A percentile compares a stretch with the other conserved stretches of the same genome.
phyloP scores from a whole-genome alignment of 2,113 vertebrate genomes.

The Brachypodius melanocephalos region DNA sequence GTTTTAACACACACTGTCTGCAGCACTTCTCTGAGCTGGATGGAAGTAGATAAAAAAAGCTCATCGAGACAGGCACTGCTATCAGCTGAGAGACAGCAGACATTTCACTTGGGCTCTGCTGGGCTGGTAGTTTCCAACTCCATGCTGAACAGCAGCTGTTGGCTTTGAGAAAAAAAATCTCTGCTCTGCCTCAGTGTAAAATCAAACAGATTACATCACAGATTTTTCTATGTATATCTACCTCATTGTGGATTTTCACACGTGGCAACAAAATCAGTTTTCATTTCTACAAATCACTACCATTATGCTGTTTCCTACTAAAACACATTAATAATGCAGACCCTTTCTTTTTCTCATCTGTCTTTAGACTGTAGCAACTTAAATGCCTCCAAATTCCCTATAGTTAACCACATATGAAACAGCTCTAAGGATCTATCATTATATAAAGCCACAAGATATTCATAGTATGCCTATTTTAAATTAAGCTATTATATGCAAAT shows the following conservation, averaged over 20 bases:
- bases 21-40: background rate
- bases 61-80: background rate
- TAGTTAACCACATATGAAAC: background rate
- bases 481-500: background rate
- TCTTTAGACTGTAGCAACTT: background rate
- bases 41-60: background rate
- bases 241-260: accelerated
- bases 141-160: background rate
- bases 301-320: background rate
- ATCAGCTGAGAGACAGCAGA: background rate
- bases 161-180: background rate
- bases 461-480: background rate
- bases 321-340: background rate
- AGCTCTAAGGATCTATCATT: background rate
- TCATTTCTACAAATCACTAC: background rate
- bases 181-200: background rate
- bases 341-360: background rate
- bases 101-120: background rate
- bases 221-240: background rate
- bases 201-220: background rate
- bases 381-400: background rate
- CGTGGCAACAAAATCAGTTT: background rate
- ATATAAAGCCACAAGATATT: background rate
- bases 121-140: background rate
- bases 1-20: background rate